Evolutionary conservation across 2,888 invertebrate genomes (phyloP).

Genomic region (Dioctria linearis): DNA sequence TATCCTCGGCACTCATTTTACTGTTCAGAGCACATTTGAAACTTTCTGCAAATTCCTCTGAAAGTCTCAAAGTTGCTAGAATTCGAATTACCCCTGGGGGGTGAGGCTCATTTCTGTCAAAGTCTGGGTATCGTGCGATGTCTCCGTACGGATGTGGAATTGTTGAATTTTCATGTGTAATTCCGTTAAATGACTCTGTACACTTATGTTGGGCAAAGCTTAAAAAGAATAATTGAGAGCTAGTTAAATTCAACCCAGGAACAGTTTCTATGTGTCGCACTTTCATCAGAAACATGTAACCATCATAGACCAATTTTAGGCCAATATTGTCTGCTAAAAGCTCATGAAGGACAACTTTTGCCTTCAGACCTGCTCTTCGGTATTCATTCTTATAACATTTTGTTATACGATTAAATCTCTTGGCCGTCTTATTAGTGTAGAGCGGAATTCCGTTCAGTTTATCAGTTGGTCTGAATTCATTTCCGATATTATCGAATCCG

Average conservation of each 20-base stretch:
- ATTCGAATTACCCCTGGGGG: constrained; percentile 11
- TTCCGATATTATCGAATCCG: constrained; percentile 9
- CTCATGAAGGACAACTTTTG: neutral
- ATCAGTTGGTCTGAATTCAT: neutral
- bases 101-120: neutral
- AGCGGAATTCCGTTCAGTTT: neutral
- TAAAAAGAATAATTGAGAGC: constrained; percentile 15
- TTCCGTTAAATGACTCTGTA: neutral
- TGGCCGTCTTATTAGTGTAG: neutral
- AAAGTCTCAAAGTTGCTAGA: constrained; percentile 13
- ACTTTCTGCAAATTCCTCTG: constrained; percentile 5
- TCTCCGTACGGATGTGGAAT: constrained; percentile 23
- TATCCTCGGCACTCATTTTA: constrained; percentile 5
- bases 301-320: neutral
- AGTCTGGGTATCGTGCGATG: neutral
- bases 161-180: neutral
- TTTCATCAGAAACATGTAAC: neutral
- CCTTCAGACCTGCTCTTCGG: neutral
- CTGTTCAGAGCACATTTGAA: neutral
- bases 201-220: constrained; percentile 8
- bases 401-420: neutral
- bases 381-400: constrained; percentile 30
- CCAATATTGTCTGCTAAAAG: constrained; percentile 3
- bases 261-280: neutral
- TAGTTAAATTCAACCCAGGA: constrained; percentile 21